Evolutionary conservation across 2,888 invertebrate genomes (phyloP).

Genomic region (Oxystoma pomonae): DNA sequence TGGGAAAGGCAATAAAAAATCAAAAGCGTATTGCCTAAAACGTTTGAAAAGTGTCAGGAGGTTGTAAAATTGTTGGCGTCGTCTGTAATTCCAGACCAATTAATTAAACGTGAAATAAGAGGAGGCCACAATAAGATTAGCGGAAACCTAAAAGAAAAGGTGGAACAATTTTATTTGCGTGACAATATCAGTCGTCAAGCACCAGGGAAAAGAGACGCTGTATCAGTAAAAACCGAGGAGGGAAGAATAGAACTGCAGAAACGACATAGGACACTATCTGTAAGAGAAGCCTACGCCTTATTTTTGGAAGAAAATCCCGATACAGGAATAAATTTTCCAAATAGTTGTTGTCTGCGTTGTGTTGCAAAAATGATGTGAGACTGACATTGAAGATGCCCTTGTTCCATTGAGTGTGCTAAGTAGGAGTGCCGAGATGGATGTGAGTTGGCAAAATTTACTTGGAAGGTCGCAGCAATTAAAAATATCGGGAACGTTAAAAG

Average conservation of each 20-base stretch:
- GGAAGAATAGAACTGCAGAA: constrained; percentile 4
- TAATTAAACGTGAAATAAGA: too few relatives aligned
- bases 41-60: neutral
- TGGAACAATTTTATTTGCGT: constrained; percentile 5
- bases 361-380: constrained; percentile 6
- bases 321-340: neutral
- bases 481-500: neutral
- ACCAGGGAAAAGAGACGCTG: constrained; percentile 4
- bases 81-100: constrained; percentile 8
- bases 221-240: constrained; percentile 9
- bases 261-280: constrained; percentile 1
- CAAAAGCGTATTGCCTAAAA: constrained; percentile 1
- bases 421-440: neutral
- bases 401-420: neutral
- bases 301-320: constrained; percentile 9
- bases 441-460: too few relatives aligned
- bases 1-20: constrained; percentile 4
- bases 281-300: constrained; percentile 2
- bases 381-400: neutral
- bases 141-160: neutral
- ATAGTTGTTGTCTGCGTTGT: neutral
- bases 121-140: neutral
- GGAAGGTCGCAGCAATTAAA: too few relatives aligned
- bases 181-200: constrained; percentile 7
- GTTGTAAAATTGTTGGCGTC: constrained; percentile 8